A percentile compares a stretch with the other conserved stretches of the same genome.
phyloP scores from a whole-genome alignment of 1,140 invertebrate genomes.

The Heliconius hermathena region DNA sequence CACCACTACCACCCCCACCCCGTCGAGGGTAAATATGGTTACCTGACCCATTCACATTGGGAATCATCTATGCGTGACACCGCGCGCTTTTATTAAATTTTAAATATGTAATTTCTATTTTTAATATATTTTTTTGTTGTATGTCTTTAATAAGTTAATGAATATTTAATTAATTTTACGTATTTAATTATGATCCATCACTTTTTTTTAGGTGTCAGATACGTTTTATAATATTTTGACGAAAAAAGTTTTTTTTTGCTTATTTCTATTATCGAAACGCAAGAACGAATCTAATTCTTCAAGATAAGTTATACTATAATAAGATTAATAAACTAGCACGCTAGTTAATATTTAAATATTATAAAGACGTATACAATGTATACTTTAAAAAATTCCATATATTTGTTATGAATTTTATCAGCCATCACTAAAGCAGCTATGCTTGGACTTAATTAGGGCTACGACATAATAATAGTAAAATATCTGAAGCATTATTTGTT shows the following conservation, averaged over 20 bases:
- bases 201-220: no score
- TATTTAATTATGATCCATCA: not conserved
- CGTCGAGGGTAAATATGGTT: conserved; percentile 68
- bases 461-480: conserved; percentile 8
- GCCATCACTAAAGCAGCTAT: not conserved
- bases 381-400: not conserved
- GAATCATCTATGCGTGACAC: conserved; percentile 69
- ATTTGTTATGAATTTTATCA: not conserved
- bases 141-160: not conserved
- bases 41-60: conserved; percentile 69
- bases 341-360: not conserved
- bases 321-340: not conserved
- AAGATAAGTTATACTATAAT: not conserved
- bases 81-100: conserved; percentile 27
- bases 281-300: no score
- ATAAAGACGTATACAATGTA: not conserved
- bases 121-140: not conserved
- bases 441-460: not conserved
- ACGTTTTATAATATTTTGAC: no score
- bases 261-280: no score
- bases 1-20: conserved; percentile 73
- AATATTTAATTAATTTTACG: not conserved
- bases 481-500: not conserved
- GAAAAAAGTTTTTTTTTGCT: no score
- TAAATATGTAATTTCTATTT: not conserved